Conservation (phyloP, 2,797 vertebrate genomes). For the Myioborus melanocephalus region DNA sequence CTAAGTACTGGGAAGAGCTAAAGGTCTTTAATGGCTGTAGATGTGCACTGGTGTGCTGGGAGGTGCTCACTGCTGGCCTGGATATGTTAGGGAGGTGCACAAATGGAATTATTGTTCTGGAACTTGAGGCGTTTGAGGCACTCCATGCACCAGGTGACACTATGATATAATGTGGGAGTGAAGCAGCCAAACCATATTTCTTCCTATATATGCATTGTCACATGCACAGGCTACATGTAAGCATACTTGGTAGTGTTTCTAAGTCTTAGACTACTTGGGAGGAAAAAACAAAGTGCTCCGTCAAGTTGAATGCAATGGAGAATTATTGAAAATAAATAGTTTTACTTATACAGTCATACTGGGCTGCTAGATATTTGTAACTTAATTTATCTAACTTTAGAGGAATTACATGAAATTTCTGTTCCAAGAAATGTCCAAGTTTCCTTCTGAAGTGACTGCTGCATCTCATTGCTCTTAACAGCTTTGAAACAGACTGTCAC, state of each 20-base stretch:
- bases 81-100: fast-evolving
- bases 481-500: neutral
- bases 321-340: neutral
- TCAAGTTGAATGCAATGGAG: neutral
- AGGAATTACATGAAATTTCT: neutral
- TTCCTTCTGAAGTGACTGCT: neutral
- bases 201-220: neutral
- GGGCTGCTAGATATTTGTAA: neutral
- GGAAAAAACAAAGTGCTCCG: neutral
- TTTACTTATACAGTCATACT: neutral
- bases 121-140: neutral
- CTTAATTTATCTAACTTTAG: neutral
- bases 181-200: neutral
- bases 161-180: neutral
- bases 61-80: neutral
- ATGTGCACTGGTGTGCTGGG: neutral
- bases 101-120: neutral
- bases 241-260: neutral
- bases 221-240: neutral
- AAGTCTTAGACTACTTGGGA: neutral
- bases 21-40: neutral
- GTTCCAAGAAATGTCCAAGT: neutral
- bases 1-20: neutral
- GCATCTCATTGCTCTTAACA: neutral
- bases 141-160: neutral